Base-by-base conservation (phyloP, 2,113 vertebrate species). In the Gadus chalcogrammus region DNA sequence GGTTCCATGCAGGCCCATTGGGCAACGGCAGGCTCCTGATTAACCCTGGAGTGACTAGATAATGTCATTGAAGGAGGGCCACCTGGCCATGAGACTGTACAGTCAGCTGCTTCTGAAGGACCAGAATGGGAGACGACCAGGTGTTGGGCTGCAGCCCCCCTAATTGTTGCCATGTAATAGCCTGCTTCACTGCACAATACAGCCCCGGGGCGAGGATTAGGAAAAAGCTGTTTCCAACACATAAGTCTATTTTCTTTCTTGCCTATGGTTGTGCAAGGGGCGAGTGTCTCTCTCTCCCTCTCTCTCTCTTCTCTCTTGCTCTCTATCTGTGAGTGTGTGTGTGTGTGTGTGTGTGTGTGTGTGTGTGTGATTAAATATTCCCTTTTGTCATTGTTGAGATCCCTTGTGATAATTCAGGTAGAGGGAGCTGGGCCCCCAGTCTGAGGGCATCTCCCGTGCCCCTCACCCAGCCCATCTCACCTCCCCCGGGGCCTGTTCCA, bases 31-130 rank as follows among this genome's bases (percentile, higher is more conserved):
- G 87, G 81, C 88, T 88, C 90, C 90, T 93, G 90, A 93, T 92
- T 95, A 94, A 94, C 94, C 94, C 93, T 93, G 84, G 91, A 93
- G 85, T 93, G 93, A 90, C 94, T 93, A 89, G 92, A 88, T 93
- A 92, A 92, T 94, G 93, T 92, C 84, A 94, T 89, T 95, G 94
- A 95, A 94, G 94, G 88, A 81, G 85, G 88, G 88, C 94, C 95
- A 96, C 94, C 95, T 96, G 95, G 94, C 93, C 92, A 90, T 87
- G 92, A 91, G 91, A 91, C 92, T 91, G 92, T 89, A 87, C 88
- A 88, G 88, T 95, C 93, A 95, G 95, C 94, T 95, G 95, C 94
- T 84, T 88, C 89, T 92, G 91, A 93, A 93, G 93, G 91, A 90
- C 87, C 61, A 61, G 86, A 90, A 91, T 86, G 80, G 85, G 76